Evolutionary conservation across 2,888 invertebrate genomes (phyloP).

Genomic region (Vandiemenella viatica): DNA sequence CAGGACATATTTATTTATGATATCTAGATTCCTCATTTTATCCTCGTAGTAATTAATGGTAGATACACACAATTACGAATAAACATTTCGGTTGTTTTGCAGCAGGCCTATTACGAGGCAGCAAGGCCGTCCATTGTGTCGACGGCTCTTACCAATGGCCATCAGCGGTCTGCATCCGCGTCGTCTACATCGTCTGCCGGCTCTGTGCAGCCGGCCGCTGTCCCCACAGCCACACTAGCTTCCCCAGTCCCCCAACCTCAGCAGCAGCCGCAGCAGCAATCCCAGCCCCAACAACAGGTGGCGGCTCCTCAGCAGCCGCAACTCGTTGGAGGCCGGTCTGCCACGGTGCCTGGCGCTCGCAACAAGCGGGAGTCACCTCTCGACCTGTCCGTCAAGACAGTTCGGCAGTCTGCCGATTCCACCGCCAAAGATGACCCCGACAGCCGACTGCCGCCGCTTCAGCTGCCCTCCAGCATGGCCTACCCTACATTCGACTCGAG

Average conservation of each 20-base stretch:
- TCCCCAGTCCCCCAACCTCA: no score
- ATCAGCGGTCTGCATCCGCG: slow-evolving; percentile 3
- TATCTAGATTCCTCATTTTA: no score
- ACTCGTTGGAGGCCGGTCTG: no score
- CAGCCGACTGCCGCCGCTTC: slow-evolving; percentile 20
- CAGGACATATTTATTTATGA: no score
- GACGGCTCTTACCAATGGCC: slow-evolving; percentile 8
- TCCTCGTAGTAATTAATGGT: no score
- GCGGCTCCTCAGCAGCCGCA: neutral
- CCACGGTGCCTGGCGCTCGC: slow-evolving; percentile 19
- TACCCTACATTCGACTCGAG: slow-evolving; percentile 20
- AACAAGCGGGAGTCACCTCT: slow-evolving; percentile 61
- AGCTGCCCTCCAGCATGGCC: slow-evolving; percentile 20
- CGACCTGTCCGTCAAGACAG: slow-evolving; percentile 78
- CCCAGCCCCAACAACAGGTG: slow-evolving; percentile 3
- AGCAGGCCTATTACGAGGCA: no score
- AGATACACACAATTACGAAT: no score
- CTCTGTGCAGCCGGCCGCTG: slow-evolving; percentile 1
- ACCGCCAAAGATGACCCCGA: slow-evolving; percentile 56
- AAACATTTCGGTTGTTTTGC: no score
- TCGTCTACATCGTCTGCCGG: slow-evolving; percentile 5
- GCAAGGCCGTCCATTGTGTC: no score
- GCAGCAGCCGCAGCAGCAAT: slow-evolving; percentile 4
- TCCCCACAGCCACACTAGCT: no score
- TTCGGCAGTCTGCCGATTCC: slow-evolving; percentile 76